phyloP scores from a whole-genome alignment of 1,140 invertebrate species.

The Adoxophyes honmai region DNA sequence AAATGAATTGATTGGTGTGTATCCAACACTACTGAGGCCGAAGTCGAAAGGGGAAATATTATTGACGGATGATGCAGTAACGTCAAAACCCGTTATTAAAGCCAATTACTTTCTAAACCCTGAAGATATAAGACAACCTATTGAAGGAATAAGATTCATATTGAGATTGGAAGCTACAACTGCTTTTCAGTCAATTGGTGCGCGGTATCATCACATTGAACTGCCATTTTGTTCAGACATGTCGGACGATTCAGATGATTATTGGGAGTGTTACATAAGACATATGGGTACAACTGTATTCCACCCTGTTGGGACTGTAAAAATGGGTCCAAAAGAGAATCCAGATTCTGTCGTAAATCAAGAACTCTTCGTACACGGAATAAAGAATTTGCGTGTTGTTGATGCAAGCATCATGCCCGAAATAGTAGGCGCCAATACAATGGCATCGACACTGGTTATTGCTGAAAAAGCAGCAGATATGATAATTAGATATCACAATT shows the following conservation, averaged over 20 bases:
- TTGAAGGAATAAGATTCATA: slow-evolving; percentile 79
- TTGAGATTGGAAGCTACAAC: slow-evolving; percentile 60
- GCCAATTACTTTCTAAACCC: slow-evolving; percentile 87
- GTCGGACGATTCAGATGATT: slow-evolving; percentile 75
- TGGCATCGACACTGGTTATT: slow-evolving; percentile 87
- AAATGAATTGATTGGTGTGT: slow-evolving; percentile 67
- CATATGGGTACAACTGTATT: slow-evolving; percentile 81
- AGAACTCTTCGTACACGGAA: slow-evolving; percentile 81
- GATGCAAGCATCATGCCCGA: slow-evolving; percentile 90
- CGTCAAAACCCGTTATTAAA: slow-evolving; percentile 83
- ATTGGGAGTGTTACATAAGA: slow-evolving; percentile 82
- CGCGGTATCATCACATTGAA: slow-evolving; percentile 61
- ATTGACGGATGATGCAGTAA: slow-evolving; percentile 50
- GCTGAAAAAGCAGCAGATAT: slow-evolving; percentile 87
- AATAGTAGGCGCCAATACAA: slow-evolving; percentile 85
- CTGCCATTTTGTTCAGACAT: slow-evolving; percentile 60
- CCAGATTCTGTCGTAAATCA: slow-evolving; percentile 81
- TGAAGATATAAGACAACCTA: slow-evolving; percentile 82
- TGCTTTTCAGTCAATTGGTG: slow-evolving; percentile 55
- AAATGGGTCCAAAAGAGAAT: slow-evolving; percentile 85
- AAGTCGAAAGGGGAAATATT: slow-evolving; percentile 71
- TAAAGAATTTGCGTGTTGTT: slow-evolving; percentile 84
- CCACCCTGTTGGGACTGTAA: slow-evolving; percentile 86
- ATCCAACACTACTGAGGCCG: slow-evolving; percentile 72
- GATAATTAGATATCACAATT: slow-evolving; percentile 78